A percentile compares a stretch with the other conserved stretches of the same genome.
These are phyloP conservation scores for Pungitius pungitius DNA, from an alignment of 2,113 vertebrate species.

Conservation along the genomic window DNA sequence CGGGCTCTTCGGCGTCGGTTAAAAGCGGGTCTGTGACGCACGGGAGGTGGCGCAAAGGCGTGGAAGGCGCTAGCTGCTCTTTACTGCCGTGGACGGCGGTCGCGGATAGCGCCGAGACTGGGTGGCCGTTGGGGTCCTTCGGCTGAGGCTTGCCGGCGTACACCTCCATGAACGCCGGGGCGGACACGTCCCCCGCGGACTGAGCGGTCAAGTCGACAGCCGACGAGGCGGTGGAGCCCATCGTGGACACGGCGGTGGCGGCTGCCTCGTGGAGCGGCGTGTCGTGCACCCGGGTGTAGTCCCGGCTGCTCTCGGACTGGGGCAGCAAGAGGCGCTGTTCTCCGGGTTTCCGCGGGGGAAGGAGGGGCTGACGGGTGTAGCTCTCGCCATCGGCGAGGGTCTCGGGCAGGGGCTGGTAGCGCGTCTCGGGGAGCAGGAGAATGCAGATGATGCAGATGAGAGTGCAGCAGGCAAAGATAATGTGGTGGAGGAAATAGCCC, in stretches of 20 bases:
- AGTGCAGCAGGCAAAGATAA: conserved; percentile 98
- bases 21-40: conserved; percentile 66
- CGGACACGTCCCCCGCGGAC: conserved; percentile 4
- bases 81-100: conserved; percentile 43
- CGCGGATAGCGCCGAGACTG: conserved; percentile 24
- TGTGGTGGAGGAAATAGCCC: conserved; percentile 98
- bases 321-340: conserved; percentile 89
- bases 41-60: conserved; percentile 55
- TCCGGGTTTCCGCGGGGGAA: conserved; percentile 85
- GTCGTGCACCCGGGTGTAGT: conserved; percentile 88
- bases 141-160: conserved; percentile 15
- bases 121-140: conserved; percentile 54
- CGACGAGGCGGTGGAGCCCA: conserved; percentile 78
- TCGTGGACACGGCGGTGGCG: conserved; percentile 67
- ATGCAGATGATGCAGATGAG: conserved; percentile 99
- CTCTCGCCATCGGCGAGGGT: conserved; percentile 89
- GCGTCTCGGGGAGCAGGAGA: conserved; percentile 93
- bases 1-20: conserved; percentile 39
- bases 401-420: conserved; percentile 90
- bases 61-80: conserved; percentile 68
- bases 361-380: conserved; percentile 90
- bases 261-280: conserved; percentile 76
- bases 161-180: conserved; percentile 35
- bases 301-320: conserved; percentile 86
- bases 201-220: conserved; percentile 64